Conservation (phyloP, 35 echinoderm and acorn worm species). For the Acanthaster planci region DNA sequence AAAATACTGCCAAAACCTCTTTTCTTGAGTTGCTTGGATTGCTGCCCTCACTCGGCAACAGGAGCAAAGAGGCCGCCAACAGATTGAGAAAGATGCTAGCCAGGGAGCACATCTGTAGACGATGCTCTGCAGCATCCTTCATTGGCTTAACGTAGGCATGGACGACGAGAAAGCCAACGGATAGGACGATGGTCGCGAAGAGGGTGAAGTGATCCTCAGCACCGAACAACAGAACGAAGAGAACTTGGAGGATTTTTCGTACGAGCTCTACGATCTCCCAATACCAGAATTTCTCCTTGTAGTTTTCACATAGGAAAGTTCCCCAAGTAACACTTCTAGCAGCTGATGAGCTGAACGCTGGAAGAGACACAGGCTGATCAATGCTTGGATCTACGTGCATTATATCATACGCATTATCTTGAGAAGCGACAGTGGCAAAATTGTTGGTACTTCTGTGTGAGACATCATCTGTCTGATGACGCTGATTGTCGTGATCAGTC, state of each 20-base stretch:
- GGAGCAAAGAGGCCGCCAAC: neutral
- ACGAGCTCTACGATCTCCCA: conserved; percentile 26
- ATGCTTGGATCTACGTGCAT: too few species aligned
- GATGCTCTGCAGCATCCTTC: conserved; percentile 8
- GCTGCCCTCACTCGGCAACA: neutral
- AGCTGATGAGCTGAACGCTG: neutral
- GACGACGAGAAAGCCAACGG: neutral
- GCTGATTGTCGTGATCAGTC: neutral
- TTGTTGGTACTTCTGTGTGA: neutral
- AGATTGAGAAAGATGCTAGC: conserved; percentile 6
- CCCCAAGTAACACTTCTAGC: neutral
- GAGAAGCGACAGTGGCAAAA: neutral
- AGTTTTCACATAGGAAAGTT: conserved; percentile 13
- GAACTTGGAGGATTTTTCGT: neutral
- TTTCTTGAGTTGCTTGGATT: too few species aligned
- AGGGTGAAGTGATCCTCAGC: neutral
- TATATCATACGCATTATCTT: neutral
- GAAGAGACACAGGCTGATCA: neutral
- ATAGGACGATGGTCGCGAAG: neutral
- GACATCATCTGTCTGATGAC: neutral
- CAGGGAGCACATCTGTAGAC: conserved; percentile 26
- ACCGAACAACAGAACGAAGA: neutral
- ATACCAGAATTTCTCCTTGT: conserved; percentile 1
- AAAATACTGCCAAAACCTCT: too few species aligned
- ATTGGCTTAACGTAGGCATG: conserved; percentile 15